These are phyloP conservation scores for Ormyrus thymus DNA, from an alignment of 2,888 invertebrate genomes.

Conservation along the genomic window DNA sequence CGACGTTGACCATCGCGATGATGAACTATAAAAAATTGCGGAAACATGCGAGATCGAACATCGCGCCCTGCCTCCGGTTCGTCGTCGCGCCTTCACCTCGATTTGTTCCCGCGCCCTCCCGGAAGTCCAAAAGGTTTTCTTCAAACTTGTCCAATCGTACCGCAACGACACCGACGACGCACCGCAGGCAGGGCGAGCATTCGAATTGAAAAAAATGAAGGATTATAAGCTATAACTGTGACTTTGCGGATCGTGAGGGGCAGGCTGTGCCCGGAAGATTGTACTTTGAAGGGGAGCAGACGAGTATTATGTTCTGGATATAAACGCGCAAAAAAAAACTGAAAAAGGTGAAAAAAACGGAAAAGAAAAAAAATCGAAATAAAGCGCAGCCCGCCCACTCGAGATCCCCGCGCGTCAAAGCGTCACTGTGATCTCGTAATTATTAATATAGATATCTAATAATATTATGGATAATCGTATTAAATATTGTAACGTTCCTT, in stretches of 20 bases:
- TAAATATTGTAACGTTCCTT: slow-evolving; percentile 70
- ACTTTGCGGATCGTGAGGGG: slow-evolving; percentile 74
- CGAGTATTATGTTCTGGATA: neutral
- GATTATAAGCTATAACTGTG: slow-evolving; percentile 73
- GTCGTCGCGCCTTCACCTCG: slow-evolving; percentile 13
- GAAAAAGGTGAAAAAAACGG: slow-evolving; percentile 21
- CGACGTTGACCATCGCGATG: slow-evolving; percentile 53
- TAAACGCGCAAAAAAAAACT: slow-evolving; percentile 18
- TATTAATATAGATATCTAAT: slow-evolving; percentile 73
- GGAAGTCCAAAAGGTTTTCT: too few relatives aligned
- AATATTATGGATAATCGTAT: slow-evolving; percentile 71
- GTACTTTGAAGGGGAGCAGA: neutral
- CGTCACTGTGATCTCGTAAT: slow-evolving; percentile 75
- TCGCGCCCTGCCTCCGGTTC: slow-evolving; percentile 45
- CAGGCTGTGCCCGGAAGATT: slow-evolving; percentile 67
- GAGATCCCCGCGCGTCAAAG: slow-evolving; percentile 75
- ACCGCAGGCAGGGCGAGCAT: slow-evolving; percentile 30
- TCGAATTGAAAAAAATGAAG: slow-evolving; percentile 44
- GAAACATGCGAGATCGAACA: slow-evolving; percentile 52
- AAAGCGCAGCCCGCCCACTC: slow-evolving; percentile 71
- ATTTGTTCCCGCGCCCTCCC: neutral
- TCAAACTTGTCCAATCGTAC: too few relatives aligned
- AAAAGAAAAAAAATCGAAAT: slow-evolving; percentile 50
- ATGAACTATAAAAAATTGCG: slow-evolving; percentile 46
- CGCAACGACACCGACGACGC: slow-evolving; percentile 20